Conservation (phyloP, 2,113 vertebrate genomes). For the Laterallus jamaicensis region DNA sequence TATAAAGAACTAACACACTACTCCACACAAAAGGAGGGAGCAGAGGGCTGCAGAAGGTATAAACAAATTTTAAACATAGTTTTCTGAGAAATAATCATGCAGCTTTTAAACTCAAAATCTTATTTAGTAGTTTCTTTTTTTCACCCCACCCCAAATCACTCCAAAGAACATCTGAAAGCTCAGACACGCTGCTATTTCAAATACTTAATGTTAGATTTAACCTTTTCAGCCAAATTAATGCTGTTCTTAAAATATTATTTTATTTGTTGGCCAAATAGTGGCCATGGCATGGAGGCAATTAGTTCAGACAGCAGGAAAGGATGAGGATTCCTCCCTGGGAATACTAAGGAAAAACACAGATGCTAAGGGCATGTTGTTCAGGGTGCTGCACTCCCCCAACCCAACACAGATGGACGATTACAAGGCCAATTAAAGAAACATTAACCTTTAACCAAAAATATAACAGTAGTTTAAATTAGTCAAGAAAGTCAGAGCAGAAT, state of each 20-base stretch:
- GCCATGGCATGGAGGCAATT: neutral
- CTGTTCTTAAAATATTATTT: neutral
- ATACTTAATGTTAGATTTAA: neutral
- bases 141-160: neutral
- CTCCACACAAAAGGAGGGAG: neutral
- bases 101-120: neutral
- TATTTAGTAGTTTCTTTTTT: neutral
- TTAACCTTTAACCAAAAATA: constrained; percentile 67
- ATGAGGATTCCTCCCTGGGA: neutral
- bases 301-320: neutral
- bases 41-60: neutral
- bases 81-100: neutral
- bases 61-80: neutral
- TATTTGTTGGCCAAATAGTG: neutral
- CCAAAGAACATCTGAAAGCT: neutral
- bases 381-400: neutral
- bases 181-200: neutral
- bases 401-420: constrained; percentile 43
- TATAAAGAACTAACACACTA: neutral
- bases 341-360: neutral
- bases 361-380: neutral
- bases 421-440: constrained; percentile 62
- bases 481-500: constrained; percentile 29
- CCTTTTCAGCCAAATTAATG: neutral
- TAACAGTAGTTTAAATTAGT: constrained; percentile 67